A percentile compares a stretch with the other conserved stretches of the same genome.
Evolutionary conservation across 2,888 invertebrate species (phyloP).

Genomic region (Scaptomyza cyrtandrae): DNA sequence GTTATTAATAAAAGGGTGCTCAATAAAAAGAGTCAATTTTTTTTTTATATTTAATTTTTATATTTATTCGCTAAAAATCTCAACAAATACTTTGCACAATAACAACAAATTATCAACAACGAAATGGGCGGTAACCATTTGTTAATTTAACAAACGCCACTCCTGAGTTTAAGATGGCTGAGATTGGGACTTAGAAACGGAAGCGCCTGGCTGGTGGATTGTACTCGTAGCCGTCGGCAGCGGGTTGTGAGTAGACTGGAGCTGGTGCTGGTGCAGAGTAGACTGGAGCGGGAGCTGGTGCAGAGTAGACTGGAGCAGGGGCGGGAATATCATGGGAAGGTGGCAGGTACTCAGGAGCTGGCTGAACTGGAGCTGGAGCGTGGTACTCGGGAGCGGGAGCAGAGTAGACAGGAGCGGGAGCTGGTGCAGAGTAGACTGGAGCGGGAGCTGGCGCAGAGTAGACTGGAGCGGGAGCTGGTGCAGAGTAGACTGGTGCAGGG

Average conservation of each 20-base stretch:
- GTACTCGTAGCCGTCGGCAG: conserved; percentile 63
- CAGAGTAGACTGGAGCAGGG: conserved; percentile 48
- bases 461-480: conserved; percentile 38
- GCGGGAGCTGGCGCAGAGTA: conserved; percentile 31
- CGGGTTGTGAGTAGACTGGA: conserved; percentile 16
- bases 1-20: neutral
- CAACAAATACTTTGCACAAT: conserved; percentile 74
- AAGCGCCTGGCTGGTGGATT: conserved; percentile 71
- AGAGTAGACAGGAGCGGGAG: conserved; percentile 17
- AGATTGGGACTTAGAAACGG: conserved; percentile 65
- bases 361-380: conserved; percentile 37
- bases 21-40: conserved; percentile 24
- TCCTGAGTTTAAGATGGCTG: conserved; percentile 30
- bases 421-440: conserved; percentile 15
- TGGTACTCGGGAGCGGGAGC: conserved; percentile 19
- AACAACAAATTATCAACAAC: conserved; percentile 78
- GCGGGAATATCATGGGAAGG: conserved; percentile 46
- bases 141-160: conserved; percentile 69
- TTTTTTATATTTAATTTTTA: conserved; percentile 44
- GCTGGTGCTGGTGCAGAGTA: conserved; percentile 33
- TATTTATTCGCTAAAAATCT: conserved; percentile 72
- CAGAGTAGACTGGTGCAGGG: conserved; percentile 48
- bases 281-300: conserved; percentile 40
- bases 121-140: conserved; percentile 51
- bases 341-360: conserved; percentile 52